A percentile compares a stretch with the other conserved stretches of the same genome.
Conservation (phyloP, 2,888 invertebrate genomes). For the Allygus modestus region DNA sequence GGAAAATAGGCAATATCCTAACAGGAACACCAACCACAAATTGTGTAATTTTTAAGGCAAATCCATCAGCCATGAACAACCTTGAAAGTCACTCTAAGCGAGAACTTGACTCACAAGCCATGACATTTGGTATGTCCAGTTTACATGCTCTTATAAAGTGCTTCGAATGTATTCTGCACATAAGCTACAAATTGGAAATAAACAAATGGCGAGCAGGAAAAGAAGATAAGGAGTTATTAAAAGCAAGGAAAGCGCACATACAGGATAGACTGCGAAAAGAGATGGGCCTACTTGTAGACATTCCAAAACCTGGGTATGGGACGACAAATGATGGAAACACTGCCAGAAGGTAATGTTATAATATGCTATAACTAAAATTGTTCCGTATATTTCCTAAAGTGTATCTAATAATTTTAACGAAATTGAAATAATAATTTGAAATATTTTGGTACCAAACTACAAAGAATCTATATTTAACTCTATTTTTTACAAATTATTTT, state of each 20-base stretch:
- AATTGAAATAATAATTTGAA: too few species aligned
- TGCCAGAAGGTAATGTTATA: neutral
- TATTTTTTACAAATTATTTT: too few species aligned
- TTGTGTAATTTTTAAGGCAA: neutral
- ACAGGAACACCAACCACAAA: neutral
- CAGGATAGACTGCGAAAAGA: neutral
- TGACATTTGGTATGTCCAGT: slow-evolving; percentile 27
- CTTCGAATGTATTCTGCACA: slow-evolving; percentile 28
- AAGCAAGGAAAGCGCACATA: neutral
- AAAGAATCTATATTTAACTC: too few species aligned
- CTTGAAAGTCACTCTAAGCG: slow-evolving; percentile 18
- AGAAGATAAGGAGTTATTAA: neutral
- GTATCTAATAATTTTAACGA: too few species aligned
- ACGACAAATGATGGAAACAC: slow-evolving; percentile 27
- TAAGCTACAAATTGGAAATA: slow-evolving; percentile 19
- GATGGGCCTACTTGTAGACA: slow-evolving; percentile 23
- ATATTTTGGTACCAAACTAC: too few species aligned
- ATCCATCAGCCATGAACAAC: slow-evolving; percentile 4
- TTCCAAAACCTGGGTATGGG: slow-evolving; percentile 21
- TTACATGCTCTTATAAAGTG: slow-evolving; percentile 9
- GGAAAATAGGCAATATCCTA: slow-evolving; percentile 6
- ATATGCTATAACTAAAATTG: too few species aligned
- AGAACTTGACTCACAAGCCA: neutral
- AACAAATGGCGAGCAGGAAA: neutral
- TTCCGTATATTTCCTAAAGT: too few species aligned